Percentiles rank a stretch among this genome's conserved stretches.
These are phyloP conservation scores for Semnopithecus entellus DNA, from an alignment of 2,113 vertebrate genomes.

Conservation along the genomic window DNA sequence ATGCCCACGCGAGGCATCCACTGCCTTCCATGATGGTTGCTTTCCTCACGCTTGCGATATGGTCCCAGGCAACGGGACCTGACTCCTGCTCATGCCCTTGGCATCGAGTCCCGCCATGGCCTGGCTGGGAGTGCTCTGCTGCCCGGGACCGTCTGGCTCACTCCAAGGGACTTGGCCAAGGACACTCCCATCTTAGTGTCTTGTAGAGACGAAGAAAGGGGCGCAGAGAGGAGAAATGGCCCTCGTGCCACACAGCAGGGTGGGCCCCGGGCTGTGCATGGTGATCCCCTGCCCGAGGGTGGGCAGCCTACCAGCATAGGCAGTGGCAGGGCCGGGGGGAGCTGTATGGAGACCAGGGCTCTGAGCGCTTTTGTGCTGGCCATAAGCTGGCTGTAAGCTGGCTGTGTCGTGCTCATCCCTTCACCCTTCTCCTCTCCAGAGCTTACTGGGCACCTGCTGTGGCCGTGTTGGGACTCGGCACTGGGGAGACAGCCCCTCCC, in stretches of 20 bases:
- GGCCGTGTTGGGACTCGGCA: accelerated
- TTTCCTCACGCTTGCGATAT: accelerated
- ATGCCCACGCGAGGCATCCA: accelerated
- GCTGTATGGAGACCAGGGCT: accelerated
- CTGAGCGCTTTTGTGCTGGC: neutral
- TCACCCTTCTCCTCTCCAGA: accelerated
- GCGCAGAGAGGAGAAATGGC: accelerated
- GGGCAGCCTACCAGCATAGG: no score
- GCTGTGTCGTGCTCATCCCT: neutral
- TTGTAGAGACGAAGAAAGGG: neutral
- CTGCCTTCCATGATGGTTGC: accelerated
- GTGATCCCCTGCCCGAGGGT: accelerated
- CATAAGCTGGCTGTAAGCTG: neutral
- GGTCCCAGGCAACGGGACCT: accelerated
- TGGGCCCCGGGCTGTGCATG: accelerated
- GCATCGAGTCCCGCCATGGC: accelerated
- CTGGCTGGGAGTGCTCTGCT: no score
- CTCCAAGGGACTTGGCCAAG: neutral
- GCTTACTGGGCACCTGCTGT: neutral
- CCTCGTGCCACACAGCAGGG: accelerated
- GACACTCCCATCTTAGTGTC: neutral
- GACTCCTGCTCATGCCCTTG: neutral
- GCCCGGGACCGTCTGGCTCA: accelerated
- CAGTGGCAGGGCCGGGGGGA: no score
- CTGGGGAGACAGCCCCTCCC: no score